phyloP scores from a whole-genome alignment of 2,113 vertebrate genomes.

The Trichomycterus rosablanca region DNA sequence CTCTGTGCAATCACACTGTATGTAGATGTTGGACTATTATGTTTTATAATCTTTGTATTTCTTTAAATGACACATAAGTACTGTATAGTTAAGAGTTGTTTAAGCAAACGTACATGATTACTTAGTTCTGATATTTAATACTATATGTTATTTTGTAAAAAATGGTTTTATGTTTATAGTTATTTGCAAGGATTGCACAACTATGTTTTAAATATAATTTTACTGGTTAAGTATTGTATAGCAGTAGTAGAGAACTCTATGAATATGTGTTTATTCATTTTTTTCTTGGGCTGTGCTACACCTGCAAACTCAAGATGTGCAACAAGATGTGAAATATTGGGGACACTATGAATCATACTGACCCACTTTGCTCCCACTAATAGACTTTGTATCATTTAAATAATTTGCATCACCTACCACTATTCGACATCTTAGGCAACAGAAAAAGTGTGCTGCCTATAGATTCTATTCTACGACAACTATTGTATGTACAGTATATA shows the following conservation, averaged over 20 bases:
- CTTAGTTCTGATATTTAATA: constrained; percentile 31
- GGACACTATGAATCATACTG: background rate
- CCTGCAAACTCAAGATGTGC: background rate
- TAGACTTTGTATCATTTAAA: background rate
- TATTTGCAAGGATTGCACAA: no score
- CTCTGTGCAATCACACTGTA: background rate
- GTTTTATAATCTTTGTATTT: constrained; percentile 24
- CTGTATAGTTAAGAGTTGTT: constrained; percentile 21
- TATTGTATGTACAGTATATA: no score
- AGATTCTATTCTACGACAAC: no score
- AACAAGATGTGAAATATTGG: background rate
- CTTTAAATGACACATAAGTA: constrained; percentile 12
- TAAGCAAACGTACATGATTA: constrained; percentile 23
- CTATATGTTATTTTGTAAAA: constrained; percentile 35
- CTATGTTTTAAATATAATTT: no score
- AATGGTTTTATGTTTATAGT: constrained; percentile 25
- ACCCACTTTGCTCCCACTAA: background rate
- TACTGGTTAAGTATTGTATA: background rate
- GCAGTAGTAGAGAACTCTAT: no score
- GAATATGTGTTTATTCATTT: no score
- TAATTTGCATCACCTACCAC: background rate
- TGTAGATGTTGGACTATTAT: constrained; percentile 7
- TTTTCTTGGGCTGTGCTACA: background rate
- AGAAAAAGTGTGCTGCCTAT: no score
- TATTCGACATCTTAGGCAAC: no score